These are phyloP conservation scores for Alfaro cultratus DNA, from an alignment of 2,797 vertebrate genomes.

Conservation along the genomic window DNA sequence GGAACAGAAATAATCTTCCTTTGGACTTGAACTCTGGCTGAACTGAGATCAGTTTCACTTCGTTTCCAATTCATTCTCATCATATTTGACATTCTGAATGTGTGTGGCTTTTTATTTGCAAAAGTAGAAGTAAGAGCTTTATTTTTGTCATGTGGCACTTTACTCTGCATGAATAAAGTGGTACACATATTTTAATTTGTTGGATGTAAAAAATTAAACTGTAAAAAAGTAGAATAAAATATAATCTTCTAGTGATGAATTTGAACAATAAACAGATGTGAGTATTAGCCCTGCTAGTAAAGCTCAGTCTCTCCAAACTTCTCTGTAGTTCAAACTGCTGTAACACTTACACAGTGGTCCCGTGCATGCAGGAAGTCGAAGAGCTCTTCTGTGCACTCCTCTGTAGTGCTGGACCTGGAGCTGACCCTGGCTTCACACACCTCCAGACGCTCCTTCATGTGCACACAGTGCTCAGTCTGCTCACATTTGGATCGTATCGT, in stretches of 20 bases:
- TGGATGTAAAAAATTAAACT: not conserved
- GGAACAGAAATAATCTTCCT: not conserved
- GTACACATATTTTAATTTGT: not conserved
- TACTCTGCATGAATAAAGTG: not conserved
- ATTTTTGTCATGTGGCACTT: not conserved
- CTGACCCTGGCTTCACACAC: slow-evolving; percentile 83
- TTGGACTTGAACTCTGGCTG: not conserved
- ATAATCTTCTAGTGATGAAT: not conserved
- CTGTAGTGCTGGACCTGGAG: slow-evolving; percentile 81
- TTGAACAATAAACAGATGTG: not conserved
- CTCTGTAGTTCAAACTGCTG: not conserved
- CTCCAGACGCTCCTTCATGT: slow-evolving; percentile 84
- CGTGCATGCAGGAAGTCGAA: slow-evolving; percentile 93
- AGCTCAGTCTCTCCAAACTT: not conserved
- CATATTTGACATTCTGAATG: not conserved
- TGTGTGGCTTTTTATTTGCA: not conserved
- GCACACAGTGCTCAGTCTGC: slow-evolving; percentile 84
- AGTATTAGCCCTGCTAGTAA: not conserved
- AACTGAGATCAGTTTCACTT: not conserved
- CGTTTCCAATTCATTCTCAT: not conserved
- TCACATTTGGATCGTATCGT: slow-evolving; percentile 85
- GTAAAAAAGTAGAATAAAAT: not conserved
- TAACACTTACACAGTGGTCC: slow-evolving; percentile 90
- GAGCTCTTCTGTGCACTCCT: slow-evolving; percentile 93
- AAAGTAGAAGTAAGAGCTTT: not conserved